Conservation (phyloP, 30 jellyfish, hydroid and myxozoan species). For the Calvadosia cruxmelitensis region DNA sequence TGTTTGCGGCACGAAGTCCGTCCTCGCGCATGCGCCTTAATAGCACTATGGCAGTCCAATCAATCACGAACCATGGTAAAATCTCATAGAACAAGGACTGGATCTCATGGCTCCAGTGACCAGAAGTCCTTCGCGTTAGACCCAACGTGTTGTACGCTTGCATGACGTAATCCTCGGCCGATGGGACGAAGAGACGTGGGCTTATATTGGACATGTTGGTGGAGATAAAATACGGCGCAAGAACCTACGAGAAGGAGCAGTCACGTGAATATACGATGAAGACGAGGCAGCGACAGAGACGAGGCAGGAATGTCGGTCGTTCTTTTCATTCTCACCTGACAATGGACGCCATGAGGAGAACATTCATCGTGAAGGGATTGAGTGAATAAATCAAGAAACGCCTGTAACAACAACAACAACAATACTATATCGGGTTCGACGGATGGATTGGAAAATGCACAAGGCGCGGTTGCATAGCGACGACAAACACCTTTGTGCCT, state of each 20-base stretch:
- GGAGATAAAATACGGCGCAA: neutral
- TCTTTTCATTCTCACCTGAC: neutral
- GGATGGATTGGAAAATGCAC: too few relatives aligned
- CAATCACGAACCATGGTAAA: neutral
- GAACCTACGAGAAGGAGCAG: neutral
- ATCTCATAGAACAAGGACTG: neutral
- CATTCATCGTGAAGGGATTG: neutral
- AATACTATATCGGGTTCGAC: too few relatives aligned
- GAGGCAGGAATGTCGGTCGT: neutral
- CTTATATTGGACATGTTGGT: neutral
- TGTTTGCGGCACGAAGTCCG: neutral
- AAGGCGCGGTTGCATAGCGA: too few relatives aligned
- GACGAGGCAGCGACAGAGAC: neutral
- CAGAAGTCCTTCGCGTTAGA: neutral
- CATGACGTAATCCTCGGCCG: neutral
- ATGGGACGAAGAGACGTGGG: neutral
- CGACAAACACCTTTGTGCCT: neutral
- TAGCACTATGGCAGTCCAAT: neutral
- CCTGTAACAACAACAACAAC: neutral
- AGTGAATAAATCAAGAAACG: neutral
- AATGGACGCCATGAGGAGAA: neutral
- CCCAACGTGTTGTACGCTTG: neutral
- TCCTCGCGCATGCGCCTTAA: neutral
- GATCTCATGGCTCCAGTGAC: neutral
- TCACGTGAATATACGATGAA: too few relatives aligned